Percentiles rank a stretch among this genome's conserved stretches.
These are phyloP conservation scores for Tetramorium alpestre DNA, from an alignment of 1,140 invertebrate species.

Conservation along the genomic window DNA sequence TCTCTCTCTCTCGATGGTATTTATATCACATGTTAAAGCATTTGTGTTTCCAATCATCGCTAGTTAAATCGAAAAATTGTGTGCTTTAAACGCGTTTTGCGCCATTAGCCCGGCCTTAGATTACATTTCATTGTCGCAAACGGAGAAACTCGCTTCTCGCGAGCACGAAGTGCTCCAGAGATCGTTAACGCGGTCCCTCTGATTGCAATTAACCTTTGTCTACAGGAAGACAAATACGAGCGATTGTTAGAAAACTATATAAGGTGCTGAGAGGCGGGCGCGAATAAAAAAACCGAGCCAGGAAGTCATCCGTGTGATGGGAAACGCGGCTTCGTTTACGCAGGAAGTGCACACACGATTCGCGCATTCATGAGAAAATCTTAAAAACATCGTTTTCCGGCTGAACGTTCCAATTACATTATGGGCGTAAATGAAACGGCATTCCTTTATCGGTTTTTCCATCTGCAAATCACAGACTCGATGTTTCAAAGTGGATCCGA, in stretches of 20 bases:
- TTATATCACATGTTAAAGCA: neutral
- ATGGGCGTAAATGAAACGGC: neutral
- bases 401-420: constrained; percentile 22
- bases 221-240: constrained; percentile 31
- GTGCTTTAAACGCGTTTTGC: neutral
- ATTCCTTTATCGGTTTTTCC: neutral
- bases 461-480: no score
- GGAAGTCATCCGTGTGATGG: constrained; percentile 47
- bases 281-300: constrained; percentile 47
- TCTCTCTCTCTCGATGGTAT: neutral
- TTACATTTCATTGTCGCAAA: neutral
- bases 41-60: neutral
- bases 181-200: constrained; percentile 38
- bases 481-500: neutral
- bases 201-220: constrained; percentile 54
- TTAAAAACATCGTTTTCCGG: constrained; percentile 22
- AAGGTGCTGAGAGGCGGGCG: neutral
- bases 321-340: constrained; percentile 41
- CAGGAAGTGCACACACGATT: constrained; percentile 9
- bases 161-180: neutral
- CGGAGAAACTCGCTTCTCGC: constrained; percentile 18
- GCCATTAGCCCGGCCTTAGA: neutral
- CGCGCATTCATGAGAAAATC: constrained; percentile 6
- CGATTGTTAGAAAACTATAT: constrained; percentile 48
- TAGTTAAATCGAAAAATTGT: neutral